Conservation (phyloP, 1,140 invertebrate genomes). For the Holcopasites calliopsidis region DNA sequence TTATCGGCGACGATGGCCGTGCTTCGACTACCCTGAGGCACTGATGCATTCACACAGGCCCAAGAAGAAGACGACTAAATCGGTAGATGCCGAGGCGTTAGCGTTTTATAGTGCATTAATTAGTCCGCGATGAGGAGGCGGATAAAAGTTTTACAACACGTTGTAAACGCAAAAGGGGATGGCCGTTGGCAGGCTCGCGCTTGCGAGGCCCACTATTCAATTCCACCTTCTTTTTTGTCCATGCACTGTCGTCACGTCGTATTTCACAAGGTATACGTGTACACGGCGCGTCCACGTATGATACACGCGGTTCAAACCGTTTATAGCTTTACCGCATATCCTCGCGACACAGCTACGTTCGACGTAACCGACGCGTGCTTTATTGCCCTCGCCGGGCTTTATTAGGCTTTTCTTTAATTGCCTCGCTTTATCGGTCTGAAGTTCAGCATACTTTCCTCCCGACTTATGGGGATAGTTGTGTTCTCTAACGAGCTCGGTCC, state of each 20-base stretch:
- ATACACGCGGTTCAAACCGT: slow-evolving; percentile 41
- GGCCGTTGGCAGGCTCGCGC: slow-evolving; percentile 3
- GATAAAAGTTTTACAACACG: slow-evolving; percentile 67
- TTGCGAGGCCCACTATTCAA: slow-evolving; percentile 22
- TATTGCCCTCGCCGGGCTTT: slow-evolving; percentile 55
- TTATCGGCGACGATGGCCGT: too few species aligned
- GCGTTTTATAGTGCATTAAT: slow-evolving; percentile 67
- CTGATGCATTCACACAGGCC: neutral
- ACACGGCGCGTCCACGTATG: slow-evolving; percentile 37
- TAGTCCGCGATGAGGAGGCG: slow-evolving; percentile 54
- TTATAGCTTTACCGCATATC: slow-evolving; percentile 64
- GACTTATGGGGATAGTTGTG: neutral
- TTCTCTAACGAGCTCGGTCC: neutral
- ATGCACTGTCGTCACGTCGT: slow-evolving; percentile 8
- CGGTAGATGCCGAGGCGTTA: slow-evolving; percentile 45
- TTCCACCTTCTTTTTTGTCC: slow-evolving; percentile 28
- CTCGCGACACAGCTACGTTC: slow-evolving; percentile 20
- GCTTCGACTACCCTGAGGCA: too few species aligned
- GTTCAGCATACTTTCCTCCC: slow-evolving; percentile 8
- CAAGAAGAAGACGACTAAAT: slow-evolving; percentile 36
- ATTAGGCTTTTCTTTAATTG: slow-evolving; percentile 61
- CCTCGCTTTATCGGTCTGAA: neutral
- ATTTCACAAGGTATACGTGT: slow-evolving; percentile 42
- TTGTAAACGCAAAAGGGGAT: slow-evolving; percentile 56
- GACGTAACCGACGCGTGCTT: slow-evolving; percentile 39